These are phyloP conservation scores for Centropristis striata DNA, from an alignment of 2,113 vertebrate genomes.

Conservation along the genomic window DNA sequence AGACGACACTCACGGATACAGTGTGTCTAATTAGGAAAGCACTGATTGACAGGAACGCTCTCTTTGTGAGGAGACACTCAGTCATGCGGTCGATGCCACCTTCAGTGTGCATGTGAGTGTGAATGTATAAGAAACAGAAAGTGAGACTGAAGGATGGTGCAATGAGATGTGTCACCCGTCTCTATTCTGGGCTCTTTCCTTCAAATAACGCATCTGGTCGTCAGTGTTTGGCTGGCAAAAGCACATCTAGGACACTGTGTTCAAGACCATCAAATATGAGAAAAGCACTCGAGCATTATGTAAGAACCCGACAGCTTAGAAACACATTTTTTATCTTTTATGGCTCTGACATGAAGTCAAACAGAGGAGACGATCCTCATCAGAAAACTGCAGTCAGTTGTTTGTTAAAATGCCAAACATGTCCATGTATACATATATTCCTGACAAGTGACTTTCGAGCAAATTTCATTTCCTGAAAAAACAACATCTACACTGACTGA, in stretches of 20 bases:
- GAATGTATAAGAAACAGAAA: conserved; percentile 13
- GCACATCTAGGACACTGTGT: conserved; percentile 30
- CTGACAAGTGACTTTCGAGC: neutral
- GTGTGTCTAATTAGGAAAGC: conserved; percentile 46
- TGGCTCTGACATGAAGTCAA: neutral
- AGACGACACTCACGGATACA: conserved; percentile 43
- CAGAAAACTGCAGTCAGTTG: neutral
- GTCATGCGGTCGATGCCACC: conserved; percentile 22
- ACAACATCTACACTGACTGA: too few species aligned
- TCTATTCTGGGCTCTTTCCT: conserved; percentile 26
- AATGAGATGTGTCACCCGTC: conserved; percentile 32
- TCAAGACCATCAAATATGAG: conserved; percentile 20
- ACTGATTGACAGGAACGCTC: conserved; percentile 59
- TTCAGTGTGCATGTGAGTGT: neutral
- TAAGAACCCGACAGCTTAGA: conserved; percentile 12
- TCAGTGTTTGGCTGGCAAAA: conserved; percentile 39
- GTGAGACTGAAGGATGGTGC: conserved; percentile 8
- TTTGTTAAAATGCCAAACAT: neutral
- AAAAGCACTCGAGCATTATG: conserved; percentile 11
- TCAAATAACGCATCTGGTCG: conserved; percentile 47
- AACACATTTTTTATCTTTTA: neutral
- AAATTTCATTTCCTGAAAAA: too few species aligned
- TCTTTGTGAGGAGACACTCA: conserved; percentile 4
- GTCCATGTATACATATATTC: neutral
- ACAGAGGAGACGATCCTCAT: neutral